These are phyloP conservation scores for Sebastes kiyomatsui DNA, from an alignment of 2,797 vertebrate species.

Conservation along the genomic window DNA sequence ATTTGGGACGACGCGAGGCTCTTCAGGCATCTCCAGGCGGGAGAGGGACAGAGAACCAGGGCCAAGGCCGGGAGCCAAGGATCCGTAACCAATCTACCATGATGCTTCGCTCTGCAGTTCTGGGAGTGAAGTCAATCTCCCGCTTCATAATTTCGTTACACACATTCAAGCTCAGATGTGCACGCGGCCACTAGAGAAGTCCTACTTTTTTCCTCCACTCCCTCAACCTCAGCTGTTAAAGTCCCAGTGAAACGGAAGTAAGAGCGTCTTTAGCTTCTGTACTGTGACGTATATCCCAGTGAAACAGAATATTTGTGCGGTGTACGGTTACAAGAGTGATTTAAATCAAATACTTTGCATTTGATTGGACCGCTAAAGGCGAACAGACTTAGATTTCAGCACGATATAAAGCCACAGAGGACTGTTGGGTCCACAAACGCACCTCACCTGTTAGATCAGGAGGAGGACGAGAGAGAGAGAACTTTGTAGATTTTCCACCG, in stretches of 20 bases:
- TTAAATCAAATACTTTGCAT: background rate
- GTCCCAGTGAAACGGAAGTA: background rate
- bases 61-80: slow-evolving; percentile 13
- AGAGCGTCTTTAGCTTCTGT: background rate
- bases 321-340: background rate
- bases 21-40: slow-evolving; percentile 26
- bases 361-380: background rate
- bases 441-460: background rate
- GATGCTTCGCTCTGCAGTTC: slow-evolving; percentile 46
- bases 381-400: fast-evolving
- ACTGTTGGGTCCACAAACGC: background rate
- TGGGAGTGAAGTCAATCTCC: slow-evolving; percentile 65
- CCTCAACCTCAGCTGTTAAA: background rate
- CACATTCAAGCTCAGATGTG: slow-evolving; percentile 46
- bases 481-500: background rate
- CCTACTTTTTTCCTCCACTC: background rate
- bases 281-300: background rate
- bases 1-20: slow-evolving; percentile 50
- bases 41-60: slow-evolving; percentile 5
- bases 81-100: slow-evolving; percentile 48
- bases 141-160: slow-evolving; percentile 47
- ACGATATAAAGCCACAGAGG: background rate
- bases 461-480: background rate
- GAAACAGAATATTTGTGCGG: background rate
- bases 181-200: background rate